Conservation (phyloP, 2,113 vertebrate species). For the Cricetomys ansorgei region DNA sequence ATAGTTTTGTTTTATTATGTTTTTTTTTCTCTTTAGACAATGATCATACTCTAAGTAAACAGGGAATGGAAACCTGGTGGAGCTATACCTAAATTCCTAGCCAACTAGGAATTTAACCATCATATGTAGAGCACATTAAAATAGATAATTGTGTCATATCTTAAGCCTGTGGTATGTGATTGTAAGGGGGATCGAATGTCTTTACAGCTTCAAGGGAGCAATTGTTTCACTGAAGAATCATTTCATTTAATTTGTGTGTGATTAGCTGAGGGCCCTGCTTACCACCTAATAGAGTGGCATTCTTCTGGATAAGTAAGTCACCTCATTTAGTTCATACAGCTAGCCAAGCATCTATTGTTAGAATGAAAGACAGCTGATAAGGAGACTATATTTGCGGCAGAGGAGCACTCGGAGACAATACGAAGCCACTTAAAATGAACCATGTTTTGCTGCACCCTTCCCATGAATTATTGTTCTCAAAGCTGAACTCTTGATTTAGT, state of each 20-base stretch:
- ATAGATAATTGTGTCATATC: slow-evolving; percentile 11
- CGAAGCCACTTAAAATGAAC: slow-evolving; percentile 47
- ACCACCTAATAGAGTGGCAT: not conserved
- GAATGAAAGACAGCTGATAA: slow-evolving; percentile 42
- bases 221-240: slow-evolving; percentile 39
- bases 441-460: not conserved
- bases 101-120: not conserved
- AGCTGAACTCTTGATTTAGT: slow-evolving; percentile 60
- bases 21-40: not conserved
- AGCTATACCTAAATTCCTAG: slow-evolving; percentile 21
- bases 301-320: slow-evolving; percentile 36
- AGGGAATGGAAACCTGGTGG: slow-evolving; percentile 13
- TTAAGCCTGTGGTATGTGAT: not conserved
- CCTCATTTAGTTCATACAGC: slow-evolving; percentile 48
- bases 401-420: not conserved
- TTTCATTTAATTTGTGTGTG: slow-evolving; percentile 56
- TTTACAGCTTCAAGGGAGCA: slow-evolving; percentile 22
- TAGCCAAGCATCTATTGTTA: slow-evolving; percentile 49
- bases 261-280: slow-evolving; percentile 33
- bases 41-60: slow-evolving; percentile 33
- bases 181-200: not conserved
- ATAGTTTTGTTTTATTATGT: not conserved
- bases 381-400: not conserved
- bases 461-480: slow-evolving; percentile 48
- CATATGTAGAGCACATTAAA: slow-evolving; percentile 1